A percentile compares a stretch with the other conserved stretches of the same genome.
These are phyloP conservation scores for Lithobates pipiens DNA, from an alignment of 2,797 vertebrate species.

Conservation along the genomic window DNA sequence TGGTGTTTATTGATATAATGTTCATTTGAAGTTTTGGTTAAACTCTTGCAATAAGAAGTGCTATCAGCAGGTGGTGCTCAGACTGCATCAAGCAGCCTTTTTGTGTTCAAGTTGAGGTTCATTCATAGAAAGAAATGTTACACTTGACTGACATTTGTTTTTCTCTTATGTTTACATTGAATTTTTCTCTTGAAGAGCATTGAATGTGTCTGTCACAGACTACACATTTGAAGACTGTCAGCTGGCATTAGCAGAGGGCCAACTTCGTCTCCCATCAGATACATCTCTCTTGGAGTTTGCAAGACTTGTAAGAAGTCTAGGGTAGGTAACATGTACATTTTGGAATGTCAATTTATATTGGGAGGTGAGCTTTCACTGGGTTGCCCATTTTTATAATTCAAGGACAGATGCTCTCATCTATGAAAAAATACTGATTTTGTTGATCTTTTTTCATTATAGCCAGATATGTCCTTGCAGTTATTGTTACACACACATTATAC, in stretches of 20 bases:
- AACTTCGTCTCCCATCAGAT: slow-evolving; percentile 91
- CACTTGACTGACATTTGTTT: neutral
- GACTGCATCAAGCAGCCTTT: neutral
- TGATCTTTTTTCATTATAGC: too few species aligned
- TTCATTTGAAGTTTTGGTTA: neutral
- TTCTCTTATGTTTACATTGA: neutral
- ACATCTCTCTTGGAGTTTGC: slow-evolving; percentile 95
- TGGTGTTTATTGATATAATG: neutral
- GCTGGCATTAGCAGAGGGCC: slow-evolving; percentile 94
- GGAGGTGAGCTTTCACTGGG: neutral
- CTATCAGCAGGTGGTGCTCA: neutral
- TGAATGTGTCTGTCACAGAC: slow-evolving; percentile 92
- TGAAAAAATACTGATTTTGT: too few species aligned
- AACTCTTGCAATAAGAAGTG: neutral
- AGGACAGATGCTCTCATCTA: too few species aligned
- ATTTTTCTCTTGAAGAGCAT: slow-evolving; percentile 77
- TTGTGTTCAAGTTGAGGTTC: too few species aligned
- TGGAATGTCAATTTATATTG: neutral
- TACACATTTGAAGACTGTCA: slow-evolving; percentile 98
- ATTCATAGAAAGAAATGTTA: neutral
- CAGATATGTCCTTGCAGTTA: too few species aligned
- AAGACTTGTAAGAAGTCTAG: slow-evolving; percentile 91
- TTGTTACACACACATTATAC: too few species aligned
- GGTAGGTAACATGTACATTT: slow-evolving; percentile 77
- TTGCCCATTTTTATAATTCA: too few species aligned